Evolutionary conservation across 2,888 invertebrate species (phyloP).

Genomic region (Sturmia bella): DNA sequence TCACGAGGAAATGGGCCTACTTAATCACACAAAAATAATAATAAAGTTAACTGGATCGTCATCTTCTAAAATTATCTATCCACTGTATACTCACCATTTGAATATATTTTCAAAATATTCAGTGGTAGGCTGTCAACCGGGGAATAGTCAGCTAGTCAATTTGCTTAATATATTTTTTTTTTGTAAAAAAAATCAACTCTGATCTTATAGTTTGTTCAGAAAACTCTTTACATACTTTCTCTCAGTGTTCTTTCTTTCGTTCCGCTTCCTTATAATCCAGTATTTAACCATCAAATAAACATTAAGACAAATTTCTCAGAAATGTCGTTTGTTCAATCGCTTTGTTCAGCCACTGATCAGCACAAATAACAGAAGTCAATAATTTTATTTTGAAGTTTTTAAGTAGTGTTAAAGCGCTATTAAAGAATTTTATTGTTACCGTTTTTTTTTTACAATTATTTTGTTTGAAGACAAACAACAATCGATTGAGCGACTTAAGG

Average conservation of each 20-base stretch:
- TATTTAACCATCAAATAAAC: constrained; percentile 58
- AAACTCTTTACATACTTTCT: neutral
- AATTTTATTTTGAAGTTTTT: constrained; percentile 44
- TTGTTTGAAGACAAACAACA: constrained; percentile 42
- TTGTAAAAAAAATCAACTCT: neutral
- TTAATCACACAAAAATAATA: too few species aligned
- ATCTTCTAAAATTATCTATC: too few species aligned
- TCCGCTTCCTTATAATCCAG: constrained; percentile 21
- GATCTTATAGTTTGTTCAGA: neutral
- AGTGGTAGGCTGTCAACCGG: too few species aligned
- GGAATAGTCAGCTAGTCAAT: too few species aligned
- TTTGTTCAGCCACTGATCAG: neutral
- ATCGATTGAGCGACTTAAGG: constrained; percentile 13
- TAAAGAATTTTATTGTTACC: constrained; percentile 63
- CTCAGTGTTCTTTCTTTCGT: constrained; percentile 1
- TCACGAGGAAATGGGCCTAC: too few species aligned
- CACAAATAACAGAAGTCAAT: constrained; percentile 46
- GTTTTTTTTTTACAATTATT: constrained; percentile 54
- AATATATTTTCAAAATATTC: too few species aligned
- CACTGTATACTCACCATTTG: too few species aligned
- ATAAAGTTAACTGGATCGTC: too few species aligned
- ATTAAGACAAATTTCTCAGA: constrained; percentile 57
- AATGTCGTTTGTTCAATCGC: constrained; percentile 24
- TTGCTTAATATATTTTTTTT: neutral
- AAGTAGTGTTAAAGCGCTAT: constrained; percentile 45